Evolutionary conservation across 2,888 invertebrate genomes (phyloP).

Genomic region (Oasisia sp.): DNA sequence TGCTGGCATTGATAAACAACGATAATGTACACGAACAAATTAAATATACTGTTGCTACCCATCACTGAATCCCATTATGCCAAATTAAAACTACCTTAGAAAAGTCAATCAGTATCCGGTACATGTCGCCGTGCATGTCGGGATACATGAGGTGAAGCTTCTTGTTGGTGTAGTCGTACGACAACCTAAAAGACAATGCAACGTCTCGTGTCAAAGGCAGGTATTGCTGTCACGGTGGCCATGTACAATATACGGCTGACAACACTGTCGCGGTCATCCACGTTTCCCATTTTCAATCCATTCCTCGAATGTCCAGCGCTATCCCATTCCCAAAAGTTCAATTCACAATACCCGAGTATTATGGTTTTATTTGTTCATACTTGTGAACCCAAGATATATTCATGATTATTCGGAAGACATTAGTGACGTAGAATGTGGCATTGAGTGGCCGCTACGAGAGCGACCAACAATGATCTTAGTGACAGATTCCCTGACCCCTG

Average conservation of each 20-base stretch:
- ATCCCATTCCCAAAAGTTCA: not conserved
- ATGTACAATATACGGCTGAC: not conserved
- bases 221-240: no score
- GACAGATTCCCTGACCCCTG: no score
- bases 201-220: not conserved
- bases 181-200: not conserved
- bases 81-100: not conserved
- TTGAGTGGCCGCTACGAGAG: no score
- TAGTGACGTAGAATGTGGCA: not conserved
- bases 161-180: constrained; percentile 13
- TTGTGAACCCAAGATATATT: not conserved
- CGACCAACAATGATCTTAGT: no score
- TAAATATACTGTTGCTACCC: not conserved
- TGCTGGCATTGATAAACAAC: no score
- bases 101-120: constrained; percentile 4
- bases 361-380: not conserved
- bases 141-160: not conserved
- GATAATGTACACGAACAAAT: not conserved
- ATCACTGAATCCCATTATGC: not conserved
- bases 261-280: not conserved
- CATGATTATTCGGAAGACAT: not conserved
- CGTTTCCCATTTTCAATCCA: not conserved
- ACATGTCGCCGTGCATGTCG: not conserved
- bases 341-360: not conserved
- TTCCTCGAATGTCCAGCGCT: not conserved